phyloP scores from a whole-genome alignment of 1,140 invertebrate species.

The Pachyrhynchus sulphureomaculatus region DNA sequence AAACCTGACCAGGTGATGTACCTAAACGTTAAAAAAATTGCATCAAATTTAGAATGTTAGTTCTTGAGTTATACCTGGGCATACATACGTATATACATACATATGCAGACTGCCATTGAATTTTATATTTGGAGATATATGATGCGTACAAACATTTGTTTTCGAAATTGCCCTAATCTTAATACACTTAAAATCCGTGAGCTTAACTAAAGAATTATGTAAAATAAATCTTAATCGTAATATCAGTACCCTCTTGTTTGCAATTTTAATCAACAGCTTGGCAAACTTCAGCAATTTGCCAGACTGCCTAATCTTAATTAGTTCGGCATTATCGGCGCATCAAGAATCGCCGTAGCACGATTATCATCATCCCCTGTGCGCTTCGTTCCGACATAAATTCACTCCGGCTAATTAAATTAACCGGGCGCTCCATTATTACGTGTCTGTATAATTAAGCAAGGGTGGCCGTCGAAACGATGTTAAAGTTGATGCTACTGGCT shows the following conservation, averaged over 20 bases:
- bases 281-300: conserved; percentile 1
- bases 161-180: too few species aligned
- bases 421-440: conserved; percentile 16
- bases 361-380: conserved; percentile 7
- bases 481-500: background rate
- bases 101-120: too few species aligned
- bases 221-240: too few species aligned
- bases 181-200: too few species aligned
- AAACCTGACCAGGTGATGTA: too few species aligned
- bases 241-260: background rate
- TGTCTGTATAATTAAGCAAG: conserved; percentile 19
- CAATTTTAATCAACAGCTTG: conserved; percentile 3
- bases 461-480: background rate
- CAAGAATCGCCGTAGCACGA: conserved; percentile 7
- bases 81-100: too few species aligned
- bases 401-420: conserved; percentile 19
- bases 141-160: too few species aligned
- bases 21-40: too few species aligned
- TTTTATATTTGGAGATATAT: too few species aligned
- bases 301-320: conserved; percentile 14
- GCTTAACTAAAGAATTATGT: too few species aligned
- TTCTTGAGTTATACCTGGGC: too few species aligned
- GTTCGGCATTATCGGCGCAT: conserved; percentile 17
- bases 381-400: conserved; percentile 12
- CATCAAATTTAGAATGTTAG: too few species aligned